Evolutionary conservation across 2,797 vertebrate genomes (phyloP).

Genomic region (Myotis pilosus): DNA sequence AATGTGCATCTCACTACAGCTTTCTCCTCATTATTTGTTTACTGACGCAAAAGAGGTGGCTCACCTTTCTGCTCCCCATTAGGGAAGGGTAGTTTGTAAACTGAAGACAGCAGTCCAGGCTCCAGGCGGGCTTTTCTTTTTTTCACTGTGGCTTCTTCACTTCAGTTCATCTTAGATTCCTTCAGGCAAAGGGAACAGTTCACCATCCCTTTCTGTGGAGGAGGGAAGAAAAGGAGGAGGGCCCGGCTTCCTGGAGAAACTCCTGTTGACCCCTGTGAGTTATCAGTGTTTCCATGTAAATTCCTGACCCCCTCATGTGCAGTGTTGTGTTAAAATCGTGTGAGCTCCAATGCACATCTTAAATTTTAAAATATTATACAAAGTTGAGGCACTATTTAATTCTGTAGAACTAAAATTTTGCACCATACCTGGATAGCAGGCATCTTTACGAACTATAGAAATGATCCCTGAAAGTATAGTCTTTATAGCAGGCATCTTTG

Average conservation of each 20-base stretch:
- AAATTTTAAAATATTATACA: background rate
- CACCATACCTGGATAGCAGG: background rate
- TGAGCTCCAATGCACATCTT: background rate
- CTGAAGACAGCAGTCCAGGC: background rate
- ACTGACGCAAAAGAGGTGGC: background rate
- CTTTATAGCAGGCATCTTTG: conserved; percentile 19
- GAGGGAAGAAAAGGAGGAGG: background rate
- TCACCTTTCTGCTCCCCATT: conserved; percentile 38
- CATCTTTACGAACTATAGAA: too few relatives aligned
- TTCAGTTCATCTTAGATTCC: conserved; percentile 7
- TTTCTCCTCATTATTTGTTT: conserved; percentile 38
- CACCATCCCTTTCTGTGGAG: background rate
- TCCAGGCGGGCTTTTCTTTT: background rate
- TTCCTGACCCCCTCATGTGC: background rate
- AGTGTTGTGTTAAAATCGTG: background rate
- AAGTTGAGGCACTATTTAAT: background rate
- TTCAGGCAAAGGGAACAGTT: background rate
- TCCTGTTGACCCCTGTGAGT: background rate
- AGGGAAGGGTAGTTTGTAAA: conserved; percentile 31
- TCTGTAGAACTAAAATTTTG: background rate
- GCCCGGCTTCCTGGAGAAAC: background rate
- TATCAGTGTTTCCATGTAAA: background rate
- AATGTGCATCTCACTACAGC: background rate
- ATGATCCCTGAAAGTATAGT: too few relatives aligned
- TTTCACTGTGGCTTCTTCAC: background rate